Evolutionary conservation across 2,888 invertebrate species (phyloP).

Genomic region (Pseudococcus jackbeardsleyi): DNA sequence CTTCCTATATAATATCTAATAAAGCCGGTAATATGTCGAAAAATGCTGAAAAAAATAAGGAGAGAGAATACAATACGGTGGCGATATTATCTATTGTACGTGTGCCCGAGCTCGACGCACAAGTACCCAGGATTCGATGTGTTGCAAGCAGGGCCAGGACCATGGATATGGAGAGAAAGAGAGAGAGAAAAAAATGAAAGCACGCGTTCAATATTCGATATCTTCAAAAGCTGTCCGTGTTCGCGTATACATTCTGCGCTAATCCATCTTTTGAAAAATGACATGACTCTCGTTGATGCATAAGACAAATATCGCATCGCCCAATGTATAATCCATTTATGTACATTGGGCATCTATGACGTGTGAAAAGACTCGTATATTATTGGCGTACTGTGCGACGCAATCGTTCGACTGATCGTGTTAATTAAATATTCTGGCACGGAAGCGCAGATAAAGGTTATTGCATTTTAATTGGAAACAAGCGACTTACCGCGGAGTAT

Average conservation of each 20-base stretch:
- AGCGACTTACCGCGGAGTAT: neutral
- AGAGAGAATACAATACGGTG: neutral
- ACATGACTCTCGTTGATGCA: neutral
- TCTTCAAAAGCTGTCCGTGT: neutral
- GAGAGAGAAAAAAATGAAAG: neutral
- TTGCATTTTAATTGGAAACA: slow-evolving; percentile 15
- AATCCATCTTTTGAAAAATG: neutral
- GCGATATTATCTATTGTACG: neutral
- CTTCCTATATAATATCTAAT: slow-evolving; percentile 8
- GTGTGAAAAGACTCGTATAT: neutral
- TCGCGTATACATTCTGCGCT: neutral
- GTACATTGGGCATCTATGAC: neutral
- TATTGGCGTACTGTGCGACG: no score
- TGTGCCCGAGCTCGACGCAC: no score
- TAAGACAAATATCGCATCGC: neutral
- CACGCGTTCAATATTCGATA: neutral
- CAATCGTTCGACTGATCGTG: neutral
- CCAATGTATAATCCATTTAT: neutral
- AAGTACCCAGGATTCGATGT: no score
- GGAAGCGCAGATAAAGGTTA: slow-evolving; percentile 15
- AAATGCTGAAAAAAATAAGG: neutral
- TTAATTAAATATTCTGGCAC: slow-evolving; percentile 18
- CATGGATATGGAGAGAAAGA: neutral
- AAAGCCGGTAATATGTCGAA: slow-evolving; percentile 1
- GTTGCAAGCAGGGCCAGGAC: neutral